Percentiles rank a stretch among this genome's conserved stretches.
Conservation (phyloP, 2,888 invertebrate species). For the Eupsilia transversa region DNA sequence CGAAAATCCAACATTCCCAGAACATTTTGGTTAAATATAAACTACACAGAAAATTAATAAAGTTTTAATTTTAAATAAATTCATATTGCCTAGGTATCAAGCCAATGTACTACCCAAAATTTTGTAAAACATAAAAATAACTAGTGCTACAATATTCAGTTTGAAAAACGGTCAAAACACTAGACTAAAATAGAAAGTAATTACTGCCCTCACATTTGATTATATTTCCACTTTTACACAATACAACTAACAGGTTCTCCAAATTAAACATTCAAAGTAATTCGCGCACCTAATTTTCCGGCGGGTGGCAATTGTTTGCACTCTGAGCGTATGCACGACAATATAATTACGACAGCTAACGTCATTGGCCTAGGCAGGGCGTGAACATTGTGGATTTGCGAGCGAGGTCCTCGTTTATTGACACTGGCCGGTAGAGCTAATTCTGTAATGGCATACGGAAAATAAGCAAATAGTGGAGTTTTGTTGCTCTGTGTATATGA, state of each 20-base stretch:
- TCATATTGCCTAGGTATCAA: background rate
- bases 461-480: slow-evolving; percentile 31
- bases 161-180: background rate
- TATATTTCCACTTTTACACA: slow-evolving; percentile 45
- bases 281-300: slow-evolving; percentile 66
- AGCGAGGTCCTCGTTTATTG: slow-evolving; percentile 50
- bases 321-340: slow-evolving; percentile 56
- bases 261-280: slow-evolving; percentile 68
- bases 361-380: slow-evolving; percentile 50
- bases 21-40: background rate
- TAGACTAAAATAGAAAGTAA: slow-evolving; percentile 18
- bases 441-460: slow-evolving; percentile 35
- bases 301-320: slow-evolving; percentile 62
- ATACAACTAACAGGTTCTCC: slow-evolving; percentile 43
- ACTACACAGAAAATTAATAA: background rate
- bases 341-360: slow-evolving; percentile 66
- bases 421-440: slow-evolving; percentile 42
- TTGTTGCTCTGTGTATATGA: slow-evolving; percentile 25
- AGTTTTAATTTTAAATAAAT: background rate
- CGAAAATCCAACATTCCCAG: background rate
- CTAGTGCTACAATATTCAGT: background rate
- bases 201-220: slow-evolving; percentile 27
- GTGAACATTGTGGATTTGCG: slow-evolving; percentile 51
- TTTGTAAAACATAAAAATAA: background rate
- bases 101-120: background rate